A percentile compares a stretch with the other conserved stretches of the same genome.
These are phyloP conservation scores for Phorcus lineatus DNA, from an alignment of 2,888 invertebrate genomes.

Conservation along the genomic window DNA sequence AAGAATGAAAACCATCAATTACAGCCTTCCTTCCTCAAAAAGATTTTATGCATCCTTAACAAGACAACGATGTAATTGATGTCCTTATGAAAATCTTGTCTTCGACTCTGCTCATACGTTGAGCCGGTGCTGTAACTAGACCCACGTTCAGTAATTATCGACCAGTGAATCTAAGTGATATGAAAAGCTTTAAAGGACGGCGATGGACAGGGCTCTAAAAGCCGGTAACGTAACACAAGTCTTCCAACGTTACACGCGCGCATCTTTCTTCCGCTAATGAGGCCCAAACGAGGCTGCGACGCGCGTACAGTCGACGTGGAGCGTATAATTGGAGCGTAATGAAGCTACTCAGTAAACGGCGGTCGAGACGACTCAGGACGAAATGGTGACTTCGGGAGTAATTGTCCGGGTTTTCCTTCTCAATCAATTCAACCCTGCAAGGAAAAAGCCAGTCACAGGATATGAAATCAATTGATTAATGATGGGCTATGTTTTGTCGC, in stretches of 20 bases:
- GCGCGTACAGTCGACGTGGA: constrained; percentile 5
- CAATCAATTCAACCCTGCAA: constrained; percentile 5
- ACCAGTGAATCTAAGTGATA: neutral
- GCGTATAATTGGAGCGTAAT: constrained; percentile 23
- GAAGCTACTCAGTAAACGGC: constrained; percentile 9
- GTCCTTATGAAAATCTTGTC: too few species aligned
- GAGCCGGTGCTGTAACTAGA: neutral
- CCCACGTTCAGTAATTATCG: neutral
- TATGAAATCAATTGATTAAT: constrained; percentile 27
- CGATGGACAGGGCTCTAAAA: neutral
- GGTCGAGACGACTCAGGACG: neutral
- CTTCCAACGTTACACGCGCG: neutral
- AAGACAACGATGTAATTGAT: too few species aligned
- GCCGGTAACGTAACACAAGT: neutral
- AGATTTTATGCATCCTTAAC: too few species aligned
- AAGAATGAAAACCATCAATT: too few species aligned
- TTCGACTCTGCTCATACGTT: too few species aligned
- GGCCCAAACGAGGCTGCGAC: constrained; percentile 13
- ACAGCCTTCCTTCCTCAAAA: too few species aligned
- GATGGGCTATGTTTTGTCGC: constrained; percentile 11
- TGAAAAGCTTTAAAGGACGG: neutral
- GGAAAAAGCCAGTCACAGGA: constrained; percentile 15
- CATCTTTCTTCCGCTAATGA: constrained; percentile 26
- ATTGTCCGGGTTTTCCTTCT: constrained; percentile 18
- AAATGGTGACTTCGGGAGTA: neutral